These are phyloP conservation scores for Eurois occulta DNA, from an alignment of 2,888 invertebrate species.

Conservation along the genomic window DNA sequence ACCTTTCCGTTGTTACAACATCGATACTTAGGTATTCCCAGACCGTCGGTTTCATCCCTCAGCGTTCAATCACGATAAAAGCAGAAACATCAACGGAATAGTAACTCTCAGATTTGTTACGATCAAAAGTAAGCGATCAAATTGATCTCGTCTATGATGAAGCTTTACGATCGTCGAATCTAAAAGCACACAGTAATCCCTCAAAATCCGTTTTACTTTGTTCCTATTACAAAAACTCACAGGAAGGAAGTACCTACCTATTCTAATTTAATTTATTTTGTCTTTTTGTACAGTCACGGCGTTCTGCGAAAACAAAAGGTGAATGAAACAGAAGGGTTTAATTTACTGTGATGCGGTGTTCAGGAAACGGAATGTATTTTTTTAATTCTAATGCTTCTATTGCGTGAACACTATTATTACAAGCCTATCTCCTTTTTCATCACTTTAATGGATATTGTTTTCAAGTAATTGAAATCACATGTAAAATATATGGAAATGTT, in stretches of 20 bases:
- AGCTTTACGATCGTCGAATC: slow-evolving; percentile 23
- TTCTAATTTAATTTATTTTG: slow-evolving; percentile 42
- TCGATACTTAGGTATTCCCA: slow-evolving; percentile 48
- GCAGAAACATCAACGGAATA: slow-evolving; percentile 56
- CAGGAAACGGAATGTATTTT: slow-evolving; percentile 26
- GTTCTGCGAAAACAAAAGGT: slow-evolving; percentile 23
- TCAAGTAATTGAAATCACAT: slow-evolving; percentile 31
- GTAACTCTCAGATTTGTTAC: slow-evolving; percentile 48
- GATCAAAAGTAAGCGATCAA: slow-evolving; percentile 48
- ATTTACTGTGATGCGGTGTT: slow-evolving; percentile 33
- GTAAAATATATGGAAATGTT: background rate
- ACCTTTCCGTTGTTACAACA: slow-evolving; percentile 6
- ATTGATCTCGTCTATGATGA: slow-evolving; percentile 34
- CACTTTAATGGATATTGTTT: slow-evolving; percentile 38
- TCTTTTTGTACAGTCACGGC: slow-evolving; percentile 36
- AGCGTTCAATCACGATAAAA: slow-evolving; percentile 54
- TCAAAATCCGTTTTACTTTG: slow-evolving; percentile 8
- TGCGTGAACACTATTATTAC: slow-evolving; percentile 24
- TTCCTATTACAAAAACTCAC: slow-evolving; percentile 21
- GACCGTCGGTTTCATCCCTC: slow-evolving; percentile 36
- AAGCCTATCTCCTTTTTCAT: slow-evolving; percentile 21
- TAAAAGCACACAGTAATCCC: slow-evolving; percentile 26
- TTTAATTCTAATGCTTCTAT: slow-evolving; percentile 31
- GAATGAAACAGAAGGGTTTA: slow-evolving; percentile 50
- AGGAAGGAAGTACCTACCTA: slow-evolving; percentile 7